Conservation (phyloP, 2,113 vertebrate species). For the Charina bottae region DNA sequence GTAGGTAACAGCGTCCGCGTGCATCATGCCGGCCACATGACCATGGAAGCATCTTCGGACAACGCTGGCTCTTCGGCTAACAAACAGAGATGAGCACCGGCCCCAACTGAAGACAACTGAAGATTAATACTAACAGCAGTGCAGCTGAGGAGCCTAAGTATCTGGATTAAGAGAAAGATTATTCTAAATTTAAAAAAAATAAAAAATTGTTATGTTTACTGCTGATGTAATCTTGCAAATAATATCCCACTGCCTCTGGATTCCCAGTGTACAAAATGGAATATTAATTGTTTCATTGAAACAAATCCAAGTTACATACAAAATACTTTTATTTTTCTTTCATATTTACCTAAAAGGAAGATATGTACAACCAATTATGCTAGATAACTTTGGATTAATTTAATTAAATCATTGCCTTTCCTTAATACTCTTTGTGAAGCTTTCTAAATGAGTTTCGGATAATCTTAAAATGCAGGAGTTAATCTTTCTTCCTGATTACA, state of each 20-base stretch:
- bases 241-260: background rate
- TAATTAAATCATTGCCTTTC: slow-evolving; percentile 62
- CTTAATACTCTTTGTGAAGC: slow-evolving; percentile 55
- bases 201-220: background rate
- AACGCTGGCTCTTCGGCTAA: no score
- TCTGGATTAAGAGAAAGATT: slow-evolving; percentile 49
- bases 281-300: slow-evolving; percentile 6
- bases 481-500: slow-evolving; percentile 60
- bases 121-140: slow-evolving; percentile 49
- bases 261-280: slow-evolving; percentile 3
- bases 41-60: no score
- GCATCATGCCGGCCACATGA: no score
- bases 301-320: background rate
- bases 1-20: no score
- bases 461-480: slow-evolving; percentile 59
- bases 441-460: slow-evolving; percentile 54
- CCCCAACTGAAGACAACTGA: no score
- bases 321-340: background rate
- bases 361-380: slow-evolving; percentile 58
- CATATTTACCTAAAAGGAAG: slow-evolving; percentile 16
- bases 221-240: slow-evolving; percentile 29
- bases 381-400: slow-evolving; percentile 58
- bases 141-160: slow-evolving; percentile 36
- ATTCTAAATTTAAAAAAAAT: slow-evolving; percentile 23
- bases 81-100: no score